These are phyloP conservation scores for Chrysemys picta DNA, from an alignment of 2,113 vertebrate species.

Conservation along the genomic window DNA sequence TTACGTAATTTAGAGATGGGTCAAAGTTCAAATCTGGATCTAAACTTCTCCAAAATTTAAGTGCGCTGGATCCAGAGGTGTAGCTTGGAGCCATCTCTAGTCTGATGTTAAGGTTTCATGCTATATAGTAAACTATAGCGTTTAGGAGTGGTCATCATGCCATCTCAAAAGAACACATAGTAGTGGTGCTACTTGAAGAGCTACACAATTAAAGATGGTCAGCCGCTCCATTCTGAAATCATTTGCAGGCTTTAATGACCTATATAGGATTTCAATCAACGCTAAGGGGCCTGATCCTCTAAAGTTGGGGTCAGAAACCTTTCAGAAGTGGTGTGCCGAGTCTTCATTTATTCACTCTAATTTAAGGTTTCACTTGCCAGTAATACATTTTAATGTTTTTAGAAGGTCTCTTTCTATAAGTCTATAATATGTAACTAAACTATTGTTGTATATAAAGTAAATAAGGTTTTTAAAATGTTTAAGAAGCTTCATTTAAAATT, in stretches of 20 bases:
- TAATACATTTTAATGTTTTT: no score
- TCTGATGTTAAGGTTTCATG: neutral
- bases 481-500: no score
- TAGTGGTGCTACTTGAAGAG: neutral
- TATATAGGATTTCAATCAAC: neutral
- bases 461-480: no score
- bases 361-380: no score
- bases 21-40: neutral
- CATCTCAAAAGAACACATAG: neutral
- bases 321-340: no score
- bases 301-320: no score
- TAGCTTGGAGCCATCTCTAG: neutral
- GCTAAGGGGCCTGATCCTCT: neutral
- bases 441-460: no score
- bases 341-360: no score
- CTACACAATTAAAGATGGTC: neutral
- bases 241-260: neutral
- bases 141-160: neutral
- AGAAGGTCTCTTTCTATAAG: no score
- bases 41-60: neutral
- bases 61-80: neutral
- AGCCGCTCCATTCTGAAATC: neutral
- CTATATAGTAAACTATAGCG: neutral
- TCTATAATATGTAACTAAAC: no score
- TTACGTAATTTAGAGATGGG: neutral